Evolutionary conservation across 2,113 vertebrate species (phyloP).

Genomic region (Amblyopsis rosae): DNA sequence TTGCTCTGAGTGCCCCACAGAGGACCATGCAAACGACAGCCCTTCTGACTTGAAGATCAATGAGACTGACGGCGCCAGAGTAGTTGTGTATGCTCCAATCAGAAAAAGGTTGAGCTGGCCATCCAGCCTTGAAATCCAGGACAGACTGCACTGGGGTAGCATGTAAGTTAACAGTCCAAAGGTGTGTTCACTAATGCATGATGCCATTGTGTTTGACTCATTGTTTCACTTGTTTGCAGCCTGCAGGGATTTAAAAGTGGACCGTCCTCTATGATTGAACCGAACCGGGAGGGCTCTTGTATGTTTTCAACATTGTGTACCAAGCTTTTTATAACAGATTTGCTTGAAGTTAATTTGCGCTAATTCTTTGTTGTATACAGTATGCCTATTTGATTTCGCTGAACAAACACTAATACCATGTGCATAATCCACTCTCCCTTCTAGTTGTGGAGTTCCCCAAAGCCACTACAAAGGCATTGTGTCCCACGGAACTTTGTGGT

Average conservation of each 20-base stretch:
- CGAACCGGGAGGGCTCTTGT: conserved; percentile 46
- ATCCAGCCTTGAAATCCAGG: background rate
- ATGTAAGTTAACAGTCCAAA: conserved; percentile 31
- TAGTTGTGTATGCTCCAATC: background rate
- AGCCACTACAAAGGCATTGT: conserved; percentile 16
- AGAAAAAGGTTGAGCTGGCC: background rate
- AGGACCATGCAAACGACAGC: background rate
- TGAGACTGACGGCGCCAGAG: background rate
- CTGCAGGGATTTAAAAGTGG: conserved; percentile 60
- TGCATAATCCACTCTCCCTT: conserved; percentile 13
- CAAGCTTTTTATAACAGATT: background rate
- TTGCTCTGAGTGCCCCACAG: background rate
- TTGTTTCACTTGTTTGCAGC: conserved; percentile 35
- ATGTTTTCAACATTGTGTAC: conserved; percentile 18
- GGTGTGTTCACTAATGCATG: background rate
- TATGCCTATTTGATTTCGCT: too few relatives aligned
- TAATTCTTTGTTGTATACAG: background rate
- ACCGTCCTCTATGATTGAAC: conserved; percentile 64
- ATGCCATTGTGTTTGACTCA: background rate
- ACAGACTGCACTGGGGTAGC: conserved; percentile 12
- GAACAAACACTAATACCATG: too few relatives aligned
- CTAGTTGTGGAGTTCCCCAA: conserved; percentile 43
- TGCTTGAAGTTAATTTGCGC: background rate
- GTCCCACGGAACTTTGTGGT: conserved; percentile 57
- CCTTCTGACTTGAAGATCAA: background rate